phyloP scores from a whole-genome alignment of 2,888 invertebrate species.

The Parelbella ahira region DNA sequence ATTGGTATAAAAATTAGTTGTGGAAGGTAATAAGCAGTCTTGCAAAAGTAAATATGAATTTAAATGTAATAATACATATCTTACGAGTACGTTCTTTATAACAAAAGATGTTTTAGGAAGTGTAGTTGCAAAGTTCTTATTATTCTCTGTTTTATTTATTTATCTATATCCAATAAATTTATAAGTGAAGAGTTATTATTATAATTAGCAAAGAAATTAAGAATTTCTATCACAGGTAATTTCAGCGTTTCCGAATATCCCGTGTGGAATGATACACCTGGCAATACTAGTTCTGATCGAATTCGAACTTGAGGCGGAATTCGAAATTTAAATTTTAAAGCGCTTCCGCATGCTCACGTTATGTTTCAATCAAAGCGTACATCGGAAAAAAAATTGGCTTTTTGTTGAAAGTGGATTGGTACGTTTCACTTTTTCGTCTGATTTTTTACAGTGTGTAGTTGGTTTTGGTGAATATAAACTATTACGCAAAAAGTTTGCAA shows the following conservation, averaged over 20 bases:
- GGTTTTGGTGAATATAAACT: conserved; percentile 26
- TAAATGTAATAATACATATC: too few species aligned
- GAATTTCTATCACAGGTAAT: too few species aligned
- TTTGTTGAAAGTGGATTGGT: conserved; percentile 26
- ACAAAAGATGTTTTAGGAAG: too few species aligned
- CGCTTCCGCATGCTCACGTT: conserved; percentile 24
- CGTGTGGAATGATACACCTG: not conserved
- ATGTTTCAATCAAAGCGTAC: conserved; percentile 26
- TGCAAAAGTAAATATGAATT: too few species aligned
- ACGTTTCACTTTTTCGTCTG: conserved; percentile 24
- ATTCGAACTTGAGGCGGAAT: conserved; percentile 22
- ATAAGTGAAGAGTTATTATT: too few species aligned
- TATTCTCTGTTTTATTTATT: too few species aligned
- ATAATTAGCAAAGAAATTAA: too few species aligned
- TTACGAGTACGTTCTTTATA: too few species aligned
- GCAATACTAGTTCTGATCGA: conserved; percentile 20
- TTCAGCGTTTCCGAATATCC: not conserved
- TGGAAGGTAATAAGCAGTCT: too few species aligned
- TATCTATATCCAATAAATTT: too few species aligned
- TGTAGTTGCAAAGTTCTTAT: too few species aligned
- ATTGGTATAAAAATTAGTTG: too few species aligned
- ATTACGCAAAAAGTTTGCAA: conserved; percentile 24
- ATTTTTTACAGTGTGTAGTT: conserved; percentile 26
- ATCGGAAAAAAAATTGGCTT: conserved; percentile 22
- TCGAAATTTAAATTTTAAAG: conserved; percentile 23